phyloP scores from a whole-genome alignment of 1,140 invertebrate genomes.

The Sarcophaga peregrina region DNA sequence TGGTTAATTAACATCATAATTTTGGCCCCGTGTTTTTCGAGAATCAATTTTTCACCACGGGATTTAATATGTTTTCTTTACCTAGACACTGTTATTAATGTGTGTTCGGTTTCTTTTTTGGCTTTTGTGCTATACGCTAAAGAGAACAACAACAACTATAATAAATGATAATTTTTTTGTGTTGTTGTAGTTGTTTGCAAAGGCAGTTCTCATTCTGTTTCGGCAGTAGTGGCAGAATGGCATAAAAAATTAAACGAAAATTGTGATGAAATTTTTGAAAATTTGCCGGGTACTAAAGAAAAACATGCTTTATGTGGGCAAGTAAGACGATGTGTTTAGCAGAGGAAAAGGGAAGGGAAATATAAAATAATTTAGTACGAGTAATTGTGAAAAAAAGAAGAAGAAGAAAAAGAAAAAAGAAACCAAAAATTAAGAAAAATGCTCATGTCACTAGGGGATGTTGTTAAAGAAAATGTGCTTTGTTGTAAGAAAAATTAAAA shows the following conservation, averaged over 20 bases:
- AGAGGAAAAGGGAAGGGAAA: neutral
- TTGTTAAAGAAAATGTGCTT: neutral
- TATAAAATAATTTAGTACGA: neutral
- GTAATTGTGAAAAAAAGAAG: neutral
- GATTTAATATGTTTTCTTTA: neutral
- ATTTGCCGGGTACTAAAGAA: neutral
- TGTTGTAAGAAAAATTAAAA: too few species aligned
- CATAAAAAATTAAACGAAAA: neutral
- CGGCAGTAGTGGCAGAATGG: too few species aligned
- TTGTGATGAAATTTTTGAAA: neutral
- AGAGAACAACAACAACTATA: neutral
- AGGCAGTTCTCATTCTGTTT: too few species aligned
- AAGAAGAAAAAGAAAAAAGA: too few species aligned
- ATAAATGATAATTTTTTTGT: neutral
- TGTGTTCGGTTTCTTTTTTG: too few species aligned
- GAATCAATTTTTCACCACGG: constrained; percentile 2
- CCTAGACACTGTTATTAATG: neutral
- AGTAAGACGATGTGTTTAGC: too few species aligned
- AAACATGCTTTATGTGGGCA: too few species aligned
- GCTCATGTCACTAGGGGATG: neutral
- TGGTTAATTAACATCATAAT: constrained; percentile 15
- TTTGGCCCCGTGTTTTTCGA: neutral
- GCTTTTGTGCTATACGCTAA: too few species aligned
- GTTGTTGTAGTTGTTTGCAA: neutral
- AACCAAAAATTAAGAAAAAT: neutral